These are phyloP conservation scores for Lacerta agilis DNA, from an alignment of 2,797 vertebrate species.

Conservation along the genomic window DNA sequence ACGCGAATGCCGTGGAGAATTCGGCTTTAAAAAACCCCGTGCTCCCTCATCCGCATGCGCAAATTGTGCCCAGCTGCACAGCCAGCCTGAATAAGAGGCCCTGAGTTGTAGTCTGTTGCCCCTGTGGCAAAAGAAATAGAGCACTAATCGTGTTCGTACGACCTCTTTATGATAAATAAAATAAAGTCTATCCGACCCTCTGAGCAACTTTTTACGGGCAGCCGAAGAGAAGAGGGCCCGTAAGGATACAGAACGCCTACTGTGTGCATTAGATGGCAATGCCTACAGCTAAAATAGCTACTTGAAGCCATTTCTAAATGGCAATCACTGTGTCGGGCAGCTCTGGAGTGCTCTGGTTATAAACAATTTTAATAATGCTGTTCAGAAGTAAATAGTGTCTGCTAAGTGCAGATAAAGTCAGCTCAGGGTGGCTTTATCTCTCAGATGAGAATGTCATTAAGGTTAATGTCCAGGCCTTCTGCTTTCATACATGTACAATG, in stretches of 20 bases:
- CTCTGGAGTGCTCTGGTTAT: constrained; percentile 38
- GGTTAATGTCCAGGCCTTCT: constrained; percentile 50
- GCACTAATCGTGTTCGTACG: not conserved
- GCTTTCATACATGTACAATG: constrained; percentile 61
- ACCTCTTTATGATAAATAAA: not conserved
- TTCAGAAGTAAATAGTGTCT: constrained; percentile 60
- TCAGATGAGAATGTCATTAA: constrained; percentile 63
- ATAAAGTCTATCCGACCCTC: not conserved
- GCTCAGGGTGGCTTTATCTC: constrained; percentile 52
- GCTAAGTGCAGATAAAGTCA: constrained; percentile 50
- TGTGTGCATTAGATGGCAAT: constrained; percentile 12
- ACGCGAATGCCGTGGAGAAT: not conserved
- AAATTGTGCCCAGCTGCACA: not conserved
- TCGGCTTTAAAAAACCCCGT: not conserved
- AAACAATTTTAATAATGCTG: constrained; percentile 63
- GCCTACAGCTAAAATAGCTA: constrained; percentile 35
- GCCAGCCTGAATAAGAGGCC: not conserved
- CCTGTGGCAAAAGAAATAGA: not conserved
- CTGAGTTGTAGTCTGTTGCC: not conserved
- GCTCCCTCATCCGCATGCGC: not conserved
- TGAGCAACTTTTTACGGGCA: constrained; percentile 33
- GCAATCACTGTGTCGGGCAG: constrained; percentile 29
- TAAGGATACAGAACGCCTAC: not conserved
- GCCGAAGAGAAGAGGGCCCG: constrained; percentile 13
- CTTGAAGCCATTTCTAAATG: constrained; percentile 35